Conservation (phyloP, 2,888 invertebrate genomes). For the Calliphora vomitoria region DNA sequence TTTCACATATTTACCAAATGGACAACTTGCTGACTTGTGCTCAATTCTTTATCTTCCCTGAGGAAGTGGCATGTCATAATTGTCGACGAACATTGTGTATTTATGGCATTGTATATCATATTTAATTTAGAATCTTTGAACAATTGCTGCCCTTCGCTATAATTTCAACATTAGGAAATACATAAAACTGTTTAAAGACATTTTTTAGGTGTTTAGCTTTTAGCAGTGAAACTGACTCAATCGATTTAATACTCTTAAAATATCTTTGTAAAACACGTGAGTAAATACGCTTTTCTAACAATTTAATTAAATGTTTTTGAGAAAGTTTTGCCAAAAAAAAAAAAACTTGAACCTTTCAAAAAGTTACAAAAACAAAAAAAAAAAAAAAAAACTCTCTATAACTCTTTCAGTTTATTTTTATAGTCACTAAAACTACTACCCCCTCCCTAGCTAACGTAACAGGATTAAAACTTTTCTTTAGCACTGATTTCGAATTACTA, state of each 20-base stretch:
- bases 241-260: not conserved
- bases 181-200: not conserved
- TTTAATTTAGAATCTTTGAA: not conserved
- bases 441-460: not conserved
- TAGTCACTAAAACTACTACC: not conserved
- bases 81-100: no score
- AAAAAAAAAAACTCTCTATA: slow-evolving; percentile 40
- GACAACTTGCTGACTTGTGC: no score
- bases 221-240: not conserved
- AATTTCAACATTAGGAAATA: not conserved
- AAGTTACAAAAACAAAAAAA: slow-evolving; percentile 23
- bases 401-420: slow-evolving; percentile 19
- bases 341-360: slow-evolving; percentile 35
- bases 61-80: no score
- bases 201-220: not conserved
- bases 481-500: slow-evolving; percentile 56
- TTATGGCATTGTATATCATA: no score
- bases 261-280: slow-evolving; percentile 31
- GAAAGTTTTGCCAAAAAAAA: not conserved
- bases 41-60: no score
- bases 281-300: slow-evolving; percentile 29
- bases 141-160: no score
- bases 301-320: slow-evolving; percentile 55
- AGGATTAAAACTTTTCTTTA: slow-evolving; percentile 56
- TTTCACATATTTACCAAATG: no score